These are phyloP conservation scores for Vollenhovia emeryi DNA, from an alignment of 1,140 invertebrate species.

Conservation along the genomic window DNA sequence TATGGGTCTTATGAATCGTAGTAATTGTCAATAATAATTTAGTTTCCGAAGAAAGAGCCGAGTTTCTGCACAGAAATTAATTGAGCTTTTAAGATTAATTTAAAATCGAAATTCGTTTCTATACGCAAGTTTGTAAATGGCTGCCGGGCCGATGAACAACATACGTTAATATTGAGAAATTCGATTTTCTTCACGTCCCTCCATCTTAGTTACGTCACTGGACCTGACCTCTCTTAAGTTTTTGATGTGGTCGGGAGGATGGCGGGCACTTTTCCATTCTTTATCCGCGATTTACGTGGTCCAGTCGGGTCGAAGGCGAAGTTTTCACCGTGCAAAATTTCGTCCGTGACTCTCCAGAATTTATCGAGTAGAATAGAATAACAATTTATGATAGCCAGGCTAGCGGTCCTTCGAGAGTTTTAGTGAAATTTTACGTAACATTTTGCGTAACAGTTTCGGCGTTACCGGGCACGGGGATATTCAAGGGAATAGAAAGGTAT, in stretches of 20 bases:
- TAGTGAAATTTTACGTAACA: constrained; percentile 52
- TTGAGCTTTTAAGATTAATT: background rate
- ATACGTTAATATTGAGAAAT: background rate
- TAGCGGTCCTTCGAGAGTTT: constrained; percentile 51
- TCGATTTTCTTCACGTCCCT: background rate
- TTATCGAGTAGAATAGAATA: constrained; percentile 60
- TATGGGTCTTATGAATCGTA: no score
- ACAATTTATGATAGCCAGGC: constrained; percentile 53
- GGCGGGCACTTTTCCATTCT: constrained; percentile 49
- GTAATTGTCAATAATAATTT: background rate
- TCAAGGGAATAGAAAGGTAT: constrained; percentile 41
- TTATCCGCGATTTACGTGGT: constrained; percentile 43
- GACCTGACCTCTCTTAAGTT: constrained; percentile 40
- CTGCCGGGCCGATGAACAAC: background rate
- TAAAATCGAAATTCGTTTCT: background rate
- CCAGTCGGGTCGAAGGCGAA: constrained; percentile 34
- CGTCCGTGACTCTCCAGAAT: constrained; percentile 42
- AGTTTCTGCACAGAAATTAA: background rate
- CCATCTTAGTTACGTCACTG: background rate
- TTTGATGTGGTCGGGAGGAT: constrained; percentile 21
- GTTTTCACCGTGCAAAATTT: constrained; percentile 47
- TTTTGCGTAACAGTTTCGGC: constrained; percentile 43
- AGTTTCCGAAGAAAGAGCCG: background rate
- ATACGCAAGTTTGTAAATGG: background rate
- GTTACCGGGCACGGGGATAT: constrained; percentile 21